phyloP scores from a whole-genome alignment of 2,797 vertebrate species.

The Muraenolepis orangiensis region DNA sequence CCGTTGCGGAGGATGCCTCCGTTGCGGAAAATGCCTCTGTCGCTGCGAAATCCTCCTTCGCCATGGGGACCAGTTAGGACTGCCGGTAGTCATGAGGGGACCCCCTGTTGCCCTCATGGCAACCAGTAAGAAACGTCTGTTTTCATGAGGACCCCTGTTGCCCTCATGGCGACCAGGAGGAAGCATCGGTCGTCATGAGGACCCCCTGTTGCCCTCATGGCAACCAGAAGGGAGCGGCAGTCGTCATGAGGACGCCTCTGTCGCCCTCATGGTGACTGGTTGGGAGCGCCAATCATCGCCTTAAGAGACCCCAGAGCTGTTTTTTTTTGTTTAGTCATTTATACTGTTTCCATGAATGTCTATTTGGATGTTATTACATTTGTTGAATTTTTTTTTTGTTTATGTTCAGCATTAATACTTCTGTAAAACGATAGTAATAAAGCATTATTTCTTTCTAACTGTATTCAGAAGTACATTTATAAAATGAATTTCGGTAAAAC shows the following conservation, averaged over 20 bases:
- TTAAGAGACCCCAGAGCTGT: not conserved
- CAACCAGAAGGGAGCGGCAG: no score
- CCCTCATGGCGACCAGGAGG: no score
- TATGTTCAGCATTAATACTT: no score
- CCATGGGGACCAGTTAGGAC: conserved; percentile 4
- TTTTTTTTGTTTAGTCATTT: not conserved
- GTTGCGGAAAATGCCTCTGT: no score
- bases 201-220: no score
- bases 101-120: no score
- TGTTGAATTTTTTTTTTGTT: not conserved
- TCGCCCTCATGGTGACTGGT: not conserved
- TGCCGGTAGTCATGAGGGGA: no score
- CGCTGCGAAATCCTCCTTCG: not conserved
- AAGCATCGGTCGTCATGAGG: no score
- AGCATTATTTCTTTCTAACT: not conserved
- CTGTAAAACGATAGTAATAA: not conserved
- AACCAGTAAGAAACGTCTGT: no score
- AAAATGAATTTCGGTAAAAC: no score
- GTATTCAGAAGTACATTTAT: not conserved
- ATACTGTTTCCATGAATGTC: not conserved
- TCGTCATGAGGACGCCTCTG: no score
- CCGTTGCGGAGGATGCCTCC: conserved; percentile 7
- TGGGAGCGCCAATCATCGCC: not conserved
- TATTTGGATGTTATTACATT: not conserved
- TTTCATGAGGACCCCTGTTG: no score